Evolutionary conservation across 2,888 invertebrate species (phyloP).

Genomic region (Unio pictorum): DNA sequence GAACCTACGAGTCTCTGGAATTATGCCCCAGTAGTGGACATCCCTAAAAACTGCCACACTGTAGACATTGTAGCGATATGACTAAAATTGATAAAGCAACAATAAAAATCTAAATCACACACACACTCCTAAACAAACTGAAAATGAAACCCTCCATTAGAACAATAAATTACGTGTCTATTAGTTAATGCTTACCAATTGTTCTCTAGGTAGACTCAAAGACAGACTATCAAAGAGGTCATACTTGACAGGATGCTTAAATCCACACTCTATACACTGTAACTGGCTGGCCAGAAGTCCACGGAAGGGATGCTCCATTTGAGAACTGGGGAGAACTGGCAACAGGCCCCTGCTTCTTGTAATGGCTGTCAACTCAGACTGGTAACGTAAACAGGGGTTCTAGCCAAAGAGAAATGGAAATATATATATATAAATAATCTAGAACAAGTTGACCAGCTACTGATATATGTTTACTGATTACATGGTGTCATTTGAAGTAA

Average conservation of each 20-base stretch:
- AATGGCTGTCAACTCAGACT: conserved; percentile 43
- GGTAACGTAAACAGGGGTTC: conserved; percentile 48
- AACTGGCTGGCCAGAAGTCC: conserved; percentile 85
- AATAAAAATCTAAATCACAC: too few relatives aligned
- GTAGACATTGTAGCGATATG: too few relatives aligned
- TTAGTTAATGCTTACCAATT: conserved; percentile 47
- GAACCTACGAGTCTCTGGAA: too few relatives aligned
- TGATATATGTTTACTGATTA: too few relatives aligned
- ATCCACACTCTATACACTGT: conserved; percentile 81
- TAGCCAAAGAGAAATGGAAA: conserved; percentile 9
- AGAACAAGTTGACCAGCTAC: background rate
- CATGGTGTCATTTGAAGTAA: too few relatives aligned
- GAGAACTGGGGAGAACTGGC: conserved; percentile 56
- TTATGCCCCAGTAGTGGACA: too few relatives aligned
- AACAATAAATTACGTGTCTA: background rate
- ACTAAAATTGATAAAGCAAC: too few relatives aligned
- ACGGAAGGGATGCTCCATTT: conserved; percentile 78
- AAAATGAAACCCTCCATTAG: background rate
- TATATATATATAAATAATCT: too few relatives aligned
- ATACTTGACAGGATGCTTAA: conserved; percentile 88
- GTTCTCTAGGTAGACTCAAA: conserved; percentile 74
- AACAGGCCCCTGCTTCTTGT: conserved; percentile 49
- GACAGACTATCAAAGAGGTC: conserved; percentile 94
- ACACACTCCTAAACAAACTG: background rate
- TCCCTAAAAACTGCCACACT: too few relatives aligned